These are phyloP conservation scores for Epinotia demarniana DNA, from an alignment of 2,888 invertebrate genomes.

Conservation along the genomic window DNA sequence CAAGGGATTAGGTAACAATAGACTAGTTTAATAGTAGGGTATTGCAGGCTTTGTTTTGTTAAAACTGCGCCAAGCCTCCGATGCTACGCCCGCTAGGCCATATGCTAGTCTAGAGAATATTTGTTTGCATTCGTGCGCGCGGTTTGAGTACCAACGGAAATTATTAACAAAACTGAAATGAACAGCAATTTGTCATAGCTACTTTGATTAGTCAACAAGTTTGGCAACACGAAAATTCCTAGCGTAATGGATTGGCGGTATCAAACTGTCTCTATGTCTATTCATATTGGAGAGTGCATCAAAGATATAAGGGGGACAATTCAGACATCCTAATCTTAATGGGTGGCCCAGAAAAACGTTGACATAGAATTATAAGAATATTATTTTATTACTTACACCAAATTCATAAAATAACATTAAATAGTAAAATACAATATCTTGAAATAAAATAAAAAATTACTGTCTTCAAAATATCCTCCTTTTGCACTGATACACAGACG, in stretches of 20 bases:
- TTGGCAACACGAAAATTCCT: not conserved
- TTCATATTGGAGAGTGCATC: not conserved
- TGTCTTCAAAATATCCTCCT: no score
- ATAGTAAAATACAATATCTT: no score
- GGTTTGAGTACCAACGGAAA: not conserved
- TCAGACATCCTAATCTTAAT: no score
- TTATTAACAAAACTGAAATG: not conserved
- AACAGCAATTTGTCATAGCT: slow-evolving; percentile 1
- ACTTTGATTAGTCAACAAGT: slow-evolving; percentile 1
- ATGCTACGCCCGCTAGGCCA: slow-evolving; percentile 8
- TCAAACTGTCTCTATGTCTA: not conserved
- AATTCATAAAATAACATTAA: no score
- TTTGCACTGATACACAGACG: no score
- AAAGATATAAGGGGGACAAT: not conserved
- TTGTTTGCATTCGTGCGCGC: slow-evolving; percentile 3
- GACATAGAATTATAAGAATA: no score
- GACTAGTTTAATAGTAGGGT: slow-evolving; percentile 1
- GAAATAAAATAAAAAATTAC: no score
- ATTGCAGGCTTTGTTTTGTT: slow-evolving; percentile 27
- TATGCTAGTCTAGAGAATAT: not conserved
- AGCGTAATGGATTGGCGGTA: no score
- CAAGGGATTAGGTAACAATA: slow-evolving; percentile 36
- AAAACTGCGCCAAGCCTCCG: slow-evolving; percentile 6
- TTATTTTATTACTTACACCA: no score
- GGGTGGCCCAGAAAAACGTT: no score